These are phyloP conservation scores for Horisme vitalbata DNA, from an alignment of 2,888 invertebrate species.

Conservation along the genomic window DNA sequence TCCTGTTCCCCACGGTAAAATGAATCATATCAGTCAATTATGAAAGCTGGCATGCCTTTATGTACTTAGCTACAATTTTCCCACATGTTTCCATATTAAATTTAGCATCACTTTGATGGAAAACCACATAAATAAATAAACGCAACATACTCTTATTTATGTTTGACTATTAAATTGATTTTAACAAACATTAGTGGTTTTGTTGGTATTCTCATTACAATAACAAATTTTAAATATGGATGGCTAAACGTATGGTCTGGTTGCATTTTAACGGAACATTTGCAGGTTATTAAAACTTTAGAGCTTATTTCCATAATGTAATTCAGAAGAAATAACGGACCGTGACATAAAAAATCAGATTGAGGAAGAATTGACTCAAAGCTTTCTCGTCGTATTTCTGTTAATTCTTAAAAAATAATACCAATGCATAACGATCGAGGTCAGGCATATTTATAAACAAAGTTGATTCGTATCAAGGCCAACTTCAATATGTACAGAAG, in stretches of 20 bases:
- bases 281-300: slow-evolving; percentile 2
- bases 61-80: slow-evolving; percentile 17
- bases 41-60: slow-evolving; percentile 35
- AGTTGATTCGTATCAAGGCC: no score
- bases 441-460: no score
- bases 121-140: slow-evolving; percentile 52
- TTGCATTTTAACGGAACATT: slow-evolving; percentile 7
- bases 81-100: slow-evolving; percentile 36
- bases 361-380: slow-evolving; percentile 1
- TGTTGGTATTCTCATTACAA: slow-evolving; percentile 50
- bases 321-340: slow-evolving; percentile 1
- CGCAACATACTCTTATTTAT: slow-evolving; percentile 49
- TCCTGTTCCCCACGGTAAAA: slow-evolving; percentile 39
- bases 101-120: slow-evolving; percentile 46
- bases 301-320: slow-evolving; percentile 5
- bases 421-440: no score
- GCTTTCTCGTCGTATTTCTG: slow-evolving; percentile 9
- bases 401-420: no score
- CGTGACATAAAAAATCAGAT: background rate
- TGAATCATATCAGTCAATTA: slow-evolving; percentile 42
- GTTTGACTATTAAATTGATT: slow-evolving; percentile 59
- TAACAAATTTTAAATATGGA: slow-evolving; percentile 41
- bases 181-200: slow-evolving; percentile 57
- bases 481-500: no score
- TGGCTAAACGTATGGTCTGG: background rate